A percentile compares a stretch with the other conserved stretches of the same genome.
Conservation (phyloP, 2,797 vertebrate species). For the Argyrosomus regius region DNA sequence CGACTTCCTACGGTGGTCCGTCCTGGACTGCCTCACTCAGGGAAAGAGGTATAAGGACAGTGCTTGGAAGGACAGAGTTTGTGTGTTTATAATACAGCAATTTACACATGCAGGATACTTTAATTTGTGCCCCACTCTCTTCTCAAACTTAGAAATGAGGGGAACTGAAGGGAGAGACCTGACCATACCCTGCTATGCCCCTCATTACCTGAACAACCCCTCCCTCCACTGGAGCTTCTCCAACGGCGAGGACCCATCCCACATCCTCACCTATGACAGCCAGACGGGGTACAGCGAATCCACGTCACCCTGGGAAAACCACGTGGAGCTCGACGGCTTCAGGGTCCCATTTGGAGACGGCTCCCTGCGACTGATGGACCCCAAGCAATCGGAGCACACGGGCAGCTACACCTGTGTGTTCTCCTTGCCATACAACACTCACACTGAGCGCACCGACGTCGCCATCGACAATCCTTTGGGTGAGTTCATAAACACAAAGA, state of each 20-base stretch:
- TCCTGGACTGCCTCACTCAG: constrained; percentile 80
- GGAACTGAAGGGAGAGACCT: constrained; percentile 71
- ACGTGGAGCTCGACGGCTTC: constrained; percentile 66
- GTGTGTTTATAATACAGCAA: neutral
- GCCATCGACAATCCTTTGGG: constrained; percentile 30
- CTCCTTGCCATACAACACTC: constrained; percentile 54
- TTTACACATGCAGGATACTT: neutral
- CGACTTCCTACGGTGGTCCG: constrained; percentile 65
- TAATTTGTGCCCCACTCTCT: neutral
- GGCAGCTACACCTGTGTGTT: constrained; percentile 81
- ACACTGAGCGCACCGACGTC: constrained; percentile 72
- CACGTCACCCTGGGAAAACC: constrained; percentile 61
- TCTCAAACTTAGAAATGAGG: constrained; percentile 58
- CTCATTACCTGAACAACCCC: constrained; percentile 69
- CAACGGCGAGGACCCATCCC: constrained; percentile 41
- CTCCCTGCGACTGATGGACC: constrained; percentile 77
- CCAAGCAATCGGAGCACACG: constrained; percentile 54
- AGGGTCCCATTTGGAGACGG: constrained; percentile 76
- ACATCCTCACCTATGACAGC: constrained; percentile 80
- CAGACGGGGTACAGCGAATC: constrained; percentile 32
- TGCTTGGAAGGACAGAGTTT: too few species aligned
- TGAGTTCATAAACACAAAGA: constrained; percentile 36
- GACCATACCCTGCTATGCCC: constrained; percentile 80
- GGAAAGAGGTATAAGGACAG: constrained; percentile 74
- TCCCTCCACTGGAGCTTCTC: constrained; percentile 81